Evolutionary conservation across 2,797 vertebrate species (phyloP).

Genomic region (Synanceia verrucosa): DNA sequence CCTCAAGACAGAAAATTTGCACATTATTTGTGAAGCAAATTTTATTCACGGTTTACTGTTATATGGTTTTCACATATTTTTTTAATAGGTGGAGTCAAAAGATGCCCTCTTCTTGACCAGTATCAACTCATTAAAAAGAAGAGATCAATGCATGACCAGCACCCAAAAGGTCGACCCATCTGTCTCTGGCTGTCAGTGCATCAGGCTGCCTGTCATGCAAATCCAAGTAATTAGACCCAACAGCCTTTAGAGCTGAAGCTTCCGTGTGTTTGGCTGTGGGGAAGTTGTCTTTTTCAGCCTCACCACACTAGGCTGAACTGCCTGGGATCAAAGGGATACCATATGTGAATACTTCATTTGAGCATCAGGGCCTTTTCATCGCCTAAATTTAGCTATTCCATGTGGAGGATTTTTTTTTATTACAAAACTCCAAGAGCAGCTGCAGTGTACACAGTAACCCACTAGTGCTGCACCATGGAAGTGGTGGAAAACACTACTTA

Average conservation of each 20-base stretch:
- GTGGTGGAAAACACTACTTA: neutral
- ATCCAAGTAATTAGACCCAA: slow-evolving; percentile 28
- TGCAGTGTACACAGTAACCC: slow-evolving; percentile 11
- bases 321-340: slow-evolving; percentile 50
- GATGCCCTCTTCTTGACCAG: neutral
- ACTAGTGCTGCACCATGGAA: slow-evolving; percentile 3
- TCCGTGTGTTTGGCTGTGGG: slow-evolving; percentile 26
- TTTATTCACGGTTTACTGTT: neutral
- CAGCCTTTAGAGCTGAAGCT: slow-evolving; percentile 31
- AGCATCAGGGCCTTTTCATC: slow-evolving; percentile 36
- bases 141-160: neutral
- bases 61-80: neutral
- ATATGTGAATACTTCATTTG: slow-evolving; percentile 46
- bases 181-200: slow-evolving; percentile 3
- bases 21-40: neutral
- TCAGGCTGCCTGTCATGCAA: slow-evolving; percentile 20
- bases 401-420: slow-evolving; percentile 17
- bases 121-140: slow-evolving; percentile 6
- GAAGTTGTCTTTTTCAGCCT: slow-evolving; percentile 27
- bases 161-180: slow-evolving; percentile 5
- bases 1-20: neutral
- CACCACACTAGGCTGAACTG: slow-evolving; percentile 14
- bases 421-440: slow-evolving; percentile 27
- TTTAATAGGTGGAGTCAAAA: neutral
- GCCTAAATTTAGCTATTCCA: slow-evolving; percentile 36